These are phyloP conservation scores for Epinephelus coioides DNA, from an alignment of 2,797 vertebrate species.

Conservation along the genomic window DNA sequence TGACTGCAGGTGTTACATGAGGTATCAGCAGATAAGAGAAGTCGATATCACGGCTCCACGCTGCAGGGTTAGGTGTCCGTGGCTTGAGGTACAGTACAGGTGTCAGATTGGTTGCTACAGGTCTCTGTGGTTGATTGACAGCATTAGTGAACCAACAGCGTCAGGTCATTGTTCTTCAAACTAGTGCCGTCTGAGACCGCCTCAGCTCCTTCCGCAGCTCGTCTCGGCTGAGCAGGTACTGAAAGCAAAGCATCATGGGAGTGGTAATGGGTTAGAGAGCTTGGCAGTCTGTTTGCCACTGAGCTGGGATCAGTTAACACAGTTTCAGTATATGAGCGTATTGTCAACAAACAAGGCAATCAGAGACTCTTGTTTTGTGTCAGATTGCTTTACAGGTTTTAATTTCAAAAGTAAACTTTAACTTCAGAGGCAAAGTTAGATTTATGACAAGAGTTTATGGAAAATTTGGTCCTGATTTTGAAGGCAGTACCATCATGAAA, in stretches of 20 bases:
- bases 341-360: not conserved
- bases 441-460: not conserved
- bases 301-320: slow-evolving; percentile 40
- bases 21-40: slow-evolving; percentile 39
- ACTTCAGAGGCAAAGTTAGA: not conserved
- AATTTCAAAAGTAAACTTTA: not conserved
- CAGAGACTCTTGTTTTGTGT: not conserved
- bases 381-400: not conserved
- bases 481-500: not conserved
- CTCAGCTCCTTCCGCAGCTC: slow-evolving; percentile 88
- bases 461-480: not conserved
- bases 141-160: slow-evolving; percentile 40
- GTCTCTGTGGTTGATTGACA: slow-evolving; percentile 49
- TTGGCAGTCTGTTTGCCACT: slow-evolving; percentile 21
- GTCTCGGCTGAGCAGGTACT: slow-evolving; percentile 91
- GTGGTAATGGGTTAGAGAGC: slow-evolving; percentile 60
- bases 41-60: not conserved
- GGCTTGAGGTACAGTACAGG: slow-evolving; percentile 28
- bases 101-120: slow-evolving; percentile 31
- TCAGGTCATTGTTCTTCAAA: slow-evolving; percentile 65
- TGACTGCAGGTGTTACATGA: slow-evolving; percentile 39
- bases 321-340: not conserved
- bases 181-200: slow-evolving; percentile 74
- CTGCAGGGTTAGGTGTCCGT: slow-evolving; percentile 35
- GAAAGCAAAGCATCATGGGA: slow-evolving; percentile 83